Evolutionary conservation across 2,797 vertebrate genomes (phyloP).

Genomic region (Zalophus californianus): DNA sequence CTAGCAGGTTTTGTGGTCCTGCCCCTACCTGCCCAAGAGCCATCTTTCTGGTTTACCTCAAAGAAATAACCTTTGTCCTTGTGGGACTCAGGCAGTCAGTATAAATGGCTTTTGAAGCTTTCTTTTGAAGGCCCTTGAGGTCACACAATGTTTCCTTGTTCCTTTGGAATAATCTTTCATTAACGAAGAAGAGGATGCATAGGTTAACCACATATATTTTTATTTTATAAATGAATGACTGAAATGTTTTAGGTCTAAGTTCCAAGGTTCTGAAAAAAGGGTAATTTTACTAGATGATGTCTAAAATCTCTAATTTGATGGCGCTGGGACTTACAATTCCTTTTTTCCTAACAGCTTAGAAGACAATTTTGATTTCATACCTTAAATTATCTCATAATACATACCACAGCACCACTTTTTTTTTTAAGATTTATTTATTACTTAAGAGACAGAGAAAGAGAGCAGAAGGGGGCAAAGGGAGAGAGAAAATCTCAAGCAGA

Average conservation of each 20-base stretch:
- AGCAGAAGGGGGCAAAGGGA: too few species aligned
- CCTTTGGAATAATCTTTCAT: background rate
- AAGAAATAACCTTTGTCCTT: background rate
- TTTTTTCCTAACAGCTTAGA: background rate
- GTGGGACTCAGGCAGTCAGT: background rate
- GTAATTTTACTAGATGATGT: background rate
- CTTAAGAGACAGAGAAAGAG: background rate
- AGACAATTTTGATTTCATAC: background rate
- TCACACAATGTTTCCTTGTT: background rate
- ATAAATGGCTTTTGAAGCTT: background rate
- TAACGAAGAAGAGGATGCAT: background rate
- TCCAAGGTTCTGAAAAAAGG: background rate
- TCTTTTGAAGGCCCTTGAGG: background rate
- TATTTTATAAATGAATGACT: conserved; percentile 30
- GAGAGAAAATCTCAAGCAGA: background rate
- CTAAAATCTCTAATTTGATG: background rate
- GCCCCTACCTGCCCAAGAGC: background rate
- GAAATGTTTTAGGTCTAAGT: conserved; percentile 33
- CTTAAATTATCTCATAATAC: background rate
- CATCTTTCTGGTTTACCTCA: background rate
- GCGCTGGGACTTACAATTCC: background rate
- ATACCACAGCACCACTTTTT: background rate
- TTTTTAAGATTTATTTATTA: background rate
- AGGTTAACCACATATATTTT: background rate
- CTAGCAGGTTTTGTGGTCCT: background rate